A percentile compares a stretch with the other conserved stretches of the same genome.
Conservation (phyloP, 2,888 invertebrate species). For the Nomada fucata region DNA sequence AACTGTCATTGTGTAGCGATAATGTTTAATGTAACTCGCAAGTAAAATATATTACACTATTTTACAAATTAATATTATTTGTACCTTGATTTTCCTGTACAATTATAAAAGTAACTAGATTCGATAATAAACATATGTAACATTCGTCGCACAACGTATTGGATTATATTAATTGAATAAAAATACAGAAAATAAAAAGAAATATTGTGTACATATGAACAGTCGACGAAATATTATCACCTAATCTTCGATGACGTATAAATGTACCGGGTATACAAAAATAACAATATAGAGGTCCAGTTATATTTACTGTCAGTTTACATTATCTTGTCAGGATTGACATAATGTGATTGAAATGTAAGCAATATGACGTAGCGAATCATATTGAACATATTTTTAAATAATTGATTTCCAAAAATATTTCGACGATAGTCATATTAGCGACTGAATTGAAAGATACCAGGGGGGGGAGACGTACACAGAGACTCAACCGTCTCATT, state of each 20-base stretch:
- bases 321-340: not conserved
- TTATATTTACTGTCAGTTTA: constrained; percentile 30
- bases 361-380: not conserved
- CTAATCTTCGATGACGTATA: constrained; percentile 12
- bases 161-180: not conserved
- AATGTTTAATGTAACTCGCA: not conserved
- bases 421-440: constrained; percentile 24
- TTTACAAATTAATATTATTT: not conserved
- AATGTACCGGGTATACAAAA: constrained; percentile 23
- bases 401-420: not conserved
- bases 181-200: not conserved
- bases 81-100: not conserved
- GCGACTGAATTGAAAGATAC: constrained; percentile 42
- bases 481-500: constrained; percentile 71
- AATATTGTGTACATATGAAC: not conserved
- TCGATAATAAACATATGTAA: too few relatives aligned
- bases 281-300: constrained; percentile 22
- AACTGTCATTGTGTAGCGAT: not conserved
- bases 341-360: not conserved
- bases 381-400: not conserved
- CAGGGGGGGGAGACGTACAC: constrained; percentile 51
- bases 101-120: not conserved
- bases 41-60: not conserved
- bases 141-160: too few relatives aligned
- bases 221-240: not conserved